Evolutionary conservation across 2,797 vertebrate genomes (phyloP), one percentile per base, ranked within the genome.

Genomic region (Chaetophractus vellerosus): DNA sequence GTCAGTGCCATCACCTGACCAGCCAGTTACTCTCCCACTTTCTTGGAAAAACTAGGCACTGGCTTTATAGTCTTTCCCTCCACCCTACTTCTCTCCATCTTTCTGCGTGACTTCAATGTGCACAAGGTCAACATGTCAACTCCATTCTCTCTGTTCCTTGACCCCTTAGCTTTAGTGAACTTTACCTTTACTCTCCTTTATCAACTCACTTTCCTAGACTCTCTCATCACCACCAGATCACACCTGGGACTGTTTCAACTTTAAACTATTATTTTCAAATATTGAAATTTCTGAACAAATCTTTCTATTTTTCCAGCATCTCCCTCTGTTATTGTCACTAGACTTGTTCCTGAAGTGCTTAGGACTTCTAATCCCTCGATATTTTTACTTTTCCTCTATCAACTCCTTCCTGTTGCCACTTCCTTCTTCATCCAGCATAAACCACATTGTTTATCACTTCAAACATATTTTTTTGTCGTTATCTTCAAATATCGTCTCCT

Each of bases 201-300:
- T 79, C 72, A 33, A 45, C 28, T 52, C n/a, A 41, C 14, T 41
- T 41, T 1, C 24, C 31, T 5, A 63, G 41, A 83, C 31, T 52
- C 36, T 28, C 61, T 66, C 23, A 45, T 48, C 50, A 15, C 18
- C 23, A 48, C 38, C 12, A 63, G 36, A 5, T 45, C 57, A 26
- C 50, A 26, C 9, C 69, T 89, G 36, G 28, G 63, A 63, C 33
- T 86, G 86, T 45, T 41, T 90, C 55, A 19, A 5, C 83, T 97
- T 55, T 92, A 63, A 80, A 80, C 91, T 36, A 18, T 28, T 78
- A 75, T 88, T 79, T 64, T 45, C 82, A 96, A 91, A 52, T 45
- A 36, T 19, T 72, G 14, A 80, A 23, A 41, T 87, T 28, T 94
- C 76, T 68, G 74, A 83, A 52, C 2, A 21, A 18, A 57, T 36